Percentiles rank a stretch among this genome's conserved stretches.
Conservation (phyloP, 2,888 invertebrate species). For the Andrena minutula region DNA sequence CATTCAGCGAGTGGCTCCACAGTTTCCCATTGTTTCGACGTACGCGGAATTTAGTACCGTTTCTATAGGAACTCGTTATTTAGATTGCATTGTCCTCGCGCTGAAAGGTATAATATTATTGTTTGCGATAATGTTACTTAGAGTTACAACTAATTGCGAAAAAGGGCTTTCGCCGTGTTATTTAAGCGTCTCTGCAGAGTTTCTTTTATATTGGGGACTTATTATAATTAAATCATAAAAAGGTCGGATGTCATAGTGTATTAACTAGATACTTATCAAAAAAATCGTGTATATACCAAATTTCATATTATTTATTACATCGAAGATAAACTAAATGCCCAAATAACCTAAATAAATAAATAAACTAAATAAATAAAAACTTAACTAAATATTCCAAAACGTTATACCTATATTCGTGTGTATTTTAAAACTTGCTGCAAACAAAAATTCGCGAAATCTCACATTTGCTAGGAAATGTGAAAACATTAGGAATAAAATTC, state of each 20-base stretch:
- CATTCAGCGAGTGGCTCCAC: conserved; percentile 5
- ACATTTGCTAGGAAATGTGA: background rate
- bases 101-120: conserved; percentile 14
- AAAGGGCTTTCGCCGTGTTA: background rate
- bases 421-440: background rate
- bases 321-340: background rate
- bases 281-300: no score
- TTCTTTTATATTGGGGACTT: background rate
- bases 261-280: no score
- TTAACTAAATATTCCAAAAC: background rate
- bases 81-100: conserved; percentile 19
- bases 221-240: background rate
- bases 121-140: conserved; percentile 13
- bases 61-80: conserved; percentile 23
- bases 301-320: background rate
- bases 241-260: background rate
- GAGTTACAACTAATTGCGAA: background rate
- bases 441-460: no score
- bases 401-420: background rate
- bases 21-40: background rate
- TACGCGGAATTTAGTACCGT: conserved; percentile 7
- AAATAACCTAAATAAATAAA: background rate
- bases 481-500: background rate
- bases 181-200: background rate
- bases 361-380: background rate